Base-by-base conservation (phyloP, 2,113 vertebrate species). In the Corydoras sp. region DNA sequence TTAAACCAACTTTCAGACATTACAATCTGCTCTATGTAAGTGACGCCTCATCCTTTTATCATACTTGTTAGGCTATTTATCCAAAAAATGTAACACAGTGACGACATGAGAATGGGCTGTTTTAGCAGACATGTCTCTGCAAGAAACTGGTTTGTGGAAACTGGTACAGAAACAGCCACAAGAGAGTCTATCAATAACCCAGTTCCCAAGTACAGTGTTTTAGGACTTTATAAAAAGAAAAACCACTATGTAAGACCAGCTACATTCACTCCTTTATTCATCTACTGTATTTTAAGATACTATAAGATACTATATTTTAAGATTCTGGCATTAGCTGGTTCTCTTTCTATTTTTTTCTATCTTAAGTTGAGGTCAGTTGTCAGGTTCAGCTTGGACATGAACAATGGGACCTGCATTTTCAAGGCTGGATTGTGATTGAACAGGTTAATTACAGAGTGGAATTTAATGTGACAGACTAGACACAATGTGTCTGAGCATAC, bases 381-480 rank as follows among this genome's bases (percentile, higher is more conserved):
- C 69, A 65, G 69, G 55, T 60, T n/a, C 15, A 3, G 64, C 72
- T 68, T 64, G 32, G 53, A 51, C 31, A 30, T 49, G 11, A 30
- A 61, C 5, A 15, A 50, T 67, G 73, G 68, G 72, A 71, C 65
- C 67, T 72, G 73, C 58, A 66, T 78, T 49, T 48, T 77, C 62
- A 72, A 65, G 65, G 54, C 32, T 60, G 67, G 35, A 35, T 49
- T 58, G 62, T 70, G 58, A 58, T n/a, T 54, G 54, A 32, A 1
- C 54, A 58, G 59, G 31, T 12, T 62, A 74, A 77, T 80, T 64
- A 77, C 68, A 58, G 65, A 65, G 71, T 15, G 58, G 62, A 70
- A 77, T 74, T 77, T 71, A 77, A 71, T 70, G 70, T 48, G 62
- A 56, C 67, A 77, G 65, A 51, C 65, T 24, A 70, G 48, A 35